Base-by-base conservation (phyloP, 2,888 invertebrate genomes). In the Plusia festucae region DNA sequence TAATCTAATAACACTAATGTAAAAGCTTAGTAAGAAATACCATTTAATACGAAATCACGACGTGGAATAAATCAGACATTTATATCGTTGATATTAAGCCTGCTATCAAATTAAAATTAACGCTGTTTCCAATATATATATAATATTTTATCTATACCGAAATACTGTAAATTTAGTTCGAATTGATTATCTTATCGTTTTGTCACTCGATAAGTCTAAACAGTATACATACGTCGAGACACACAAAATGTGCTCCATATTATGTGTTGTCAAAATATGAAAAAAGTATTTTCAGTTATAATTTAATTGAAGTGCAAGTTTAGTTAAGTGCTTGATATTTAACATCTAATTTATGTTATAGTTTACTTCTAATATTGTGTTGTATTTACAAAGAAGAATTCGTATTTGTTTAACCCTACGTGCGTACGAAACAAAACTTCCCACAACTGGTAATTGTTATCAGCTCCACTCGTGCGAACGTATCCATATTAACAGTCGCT, bases 391-490 rank as follows among this genome's bases (percentile, higher is more conserved):
- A 18, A 49, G 46, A 46, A 55, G 40, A 24, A 40, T 4, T 20
- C 53, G 16, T 32, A 34, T 32, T 46, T 63, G 56, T 63, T 55
- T 49, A 52, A 64, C 30, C 22, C 24, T 24, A 52, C 60, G 55
- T 51, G 16, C 30, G 13, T 46, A 51, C 34, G 16, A 52, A 62
- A 71, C 65, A 65, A 27, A 55, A 62, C 44, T 60, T 81, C 74
- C 32, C 64, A 64, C 64, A 74, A 61, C 65, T 54, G 18, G 24
- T 57, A 68, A 60, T 75, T 69, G 70, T 78, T 58, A 66, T 62
- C 55, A 30, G 9, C 53, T 54, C 52, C 53, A 53, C 52, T 70
- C 69, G 68, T 68, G 68, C 61, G 69, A 74, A 58, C 53, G 30
- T 70, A 65, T 49, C 40, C 53, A 58, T 63, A 62, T 65, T 67